A percentile compares a stretch with the other conserved stretches of the same genome.
These are phyloP conservation scores for Echeneis naucrates DNA, from an alignment of 2,797 vertebrate species.

Conservation along the genomic window DNA sequence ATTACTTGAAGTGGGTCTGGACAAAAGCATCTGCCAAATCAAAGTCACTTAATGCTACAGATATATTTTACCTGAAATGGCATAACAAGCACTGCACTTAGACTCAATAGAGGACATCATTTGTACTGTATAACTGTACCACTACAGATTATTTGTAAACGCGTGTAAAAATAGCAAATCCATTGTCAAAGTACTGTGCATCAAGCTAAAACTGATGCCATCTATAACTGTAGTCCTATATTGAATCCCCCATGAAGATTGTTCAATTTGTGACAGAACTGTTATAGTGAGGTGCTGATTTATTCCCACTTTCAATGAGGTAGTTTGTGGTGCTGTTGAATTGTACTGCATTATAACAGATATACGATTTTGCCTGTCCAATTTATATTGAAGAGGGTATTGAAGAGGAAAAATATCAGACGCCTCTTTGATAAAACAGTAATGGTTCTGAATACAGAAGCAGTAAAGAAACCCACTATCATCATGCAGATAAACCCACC, in stretches of 20 bases:
- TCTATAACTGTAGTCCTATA: background rate
- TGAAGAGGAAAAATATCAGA: background rate
- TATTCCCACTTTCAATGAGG: too few species aligned
- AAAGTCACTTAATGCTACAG: background rate
- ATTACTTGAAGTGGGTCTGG: background rate
- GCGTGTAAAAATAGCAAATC: background rate
- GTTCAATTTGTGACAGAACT: too few species aligned
- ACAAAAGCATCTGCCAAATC: background rate
- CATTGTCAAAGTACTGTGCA: background rate
- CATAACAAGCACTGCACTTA: background rate
- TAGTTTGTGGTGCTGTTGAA: too few species aligned
- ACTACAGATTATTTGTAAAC: background rate
- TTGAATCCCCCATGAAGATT: background rate
- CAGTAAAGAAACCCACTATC: background rate
- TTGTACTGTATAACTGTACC: background rate
- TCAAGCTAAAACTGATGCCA: background rate
- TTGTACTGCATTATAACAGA: background rate
- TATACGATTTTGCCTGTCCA: background rate
- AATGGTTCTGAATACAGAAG: background rate
- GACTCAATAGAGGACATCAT: background rate
- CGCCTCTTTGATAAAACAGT: background rate
- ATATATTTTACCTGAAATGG: background rate
- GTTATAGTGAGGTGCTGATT: too few species aligned
- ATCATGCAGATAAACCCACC: background rate
- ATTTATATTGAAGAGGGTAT: background rate